These are phyloP conservation scores for Aplysia californica DNA, from an alignment of 1,140 invertebrate species.

Conservation along the genomic window DNA sequence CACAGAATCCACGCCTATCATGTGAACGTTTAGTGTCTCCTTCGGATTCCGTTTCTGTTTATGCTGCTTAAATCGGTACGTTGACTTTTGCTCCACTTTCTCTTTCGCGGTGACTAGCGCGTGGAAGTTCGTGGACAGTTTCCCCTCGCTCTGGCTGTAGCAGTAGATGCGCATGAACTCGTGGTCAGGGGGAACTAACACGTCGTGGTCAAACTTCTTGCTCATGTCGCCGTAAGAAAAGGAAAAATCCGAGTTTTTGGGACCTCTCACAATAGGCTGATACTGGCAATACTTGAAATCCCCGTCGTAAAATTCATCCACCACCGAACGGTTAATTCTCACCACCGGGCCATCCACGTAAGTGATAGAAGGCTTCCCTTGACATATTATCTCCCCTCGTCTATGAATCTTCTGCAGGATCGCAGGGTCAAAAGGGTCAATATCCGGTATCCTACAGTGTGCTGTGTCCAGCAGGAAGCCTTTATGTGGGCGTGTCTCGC, in stretches of 20 bases:
- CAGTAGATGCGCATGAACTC: conserved; percentile 61
- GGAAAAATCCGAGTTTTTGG: conserved; percentile 32
- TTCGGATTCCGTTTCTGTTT: conserved; percentile 32
- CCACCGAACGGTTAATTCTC: conserved; percentile 49
- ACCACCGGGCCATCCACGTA: conserved; percentile 54
- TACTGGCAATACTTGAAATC: conserved; percentile 59
- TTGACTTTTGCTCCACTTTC: conserved; percentile 55
- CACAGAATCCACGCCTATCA: conserved; percentile 88
- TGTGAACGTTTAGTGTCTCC: conserved; percentile 72
- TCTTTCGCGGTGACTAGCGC: conserved; percentile 63
- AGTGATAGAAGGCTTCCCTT: conserved; percentile 67
- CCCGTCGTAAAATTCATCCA: conserved; percentile 42
- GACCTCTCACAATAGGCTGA: conserved; percentile 56
- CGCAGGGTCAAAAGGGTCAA: conserved; percentile 79
- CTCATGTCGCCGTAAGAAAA: conserved; percentile 28
- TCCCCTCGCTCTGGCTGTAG: conserved; percentile 41
- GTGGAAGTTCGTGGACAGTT: conserved; percentile 68
- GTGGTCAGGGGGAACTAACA: conserved; percentile 33
- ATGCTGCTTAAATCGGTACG: conserved; percentile 39
- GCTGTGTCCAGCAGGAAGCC: conserved; percentile 74
- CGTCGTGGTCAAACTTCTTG: conserved; percentile 32
- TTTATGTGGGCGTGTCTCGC: too few relatives aligned
- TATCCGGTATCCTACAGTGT: conserved; percentile 82
- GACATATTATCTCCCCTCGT: conserved; percentile 73
- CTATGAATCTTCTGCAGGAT: conserved; percentile 74